These are phyloP conservation scores for Toxonevra muliebris DNA, from an alignment of 2,888 invertebrate species.

Conservation along the genomic window DNA sequence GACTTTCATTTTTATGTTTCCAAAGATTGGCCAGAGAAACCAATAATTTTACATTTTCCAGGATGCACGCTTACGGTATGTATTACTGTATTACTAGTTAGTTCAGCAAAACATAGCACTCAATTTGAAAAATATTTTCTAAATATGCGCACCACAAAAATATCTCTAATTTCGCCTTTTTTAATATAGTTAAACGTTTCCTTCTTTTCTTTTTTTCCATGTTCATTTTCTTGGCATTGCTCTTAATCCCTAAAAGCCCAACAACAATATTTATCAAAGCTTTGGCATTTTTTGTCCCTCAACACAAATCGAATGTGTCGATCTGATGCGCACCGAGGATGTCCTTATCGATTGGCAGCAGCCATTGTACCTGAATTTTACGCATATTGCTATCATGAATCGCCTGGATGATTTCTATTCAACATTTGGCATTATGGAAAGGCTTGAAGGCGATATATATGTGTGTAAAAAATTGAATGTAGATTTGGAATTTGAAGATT, in stretches of 20 bases:
- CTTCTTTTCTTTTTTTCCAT: background rate
- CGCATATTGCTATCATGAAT: conserved; percentile 82
- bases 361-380: conserved; percentile 87
- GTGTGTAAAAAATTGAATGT: conserved; percentile 74
- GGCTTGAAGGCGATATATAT: conserved; percentile 83
- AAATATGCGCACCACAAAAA: background rate
- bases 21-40: conserved; percentile 86
- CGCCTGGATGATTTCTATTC: conserved; percentile 78
- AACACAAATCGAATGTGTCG: conserved; percentile 76
- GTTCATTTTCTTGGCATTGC: background rate
- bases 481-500: conserved; percentile 71
- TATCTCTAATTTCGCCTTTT: background rate
- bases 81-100: background rate
- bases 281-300: conserved; percentile 87
- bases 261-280: conserved; percentile 82
- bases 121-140: conserved; percentile 9
- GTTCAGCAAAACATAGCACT: too few relatives aligned
- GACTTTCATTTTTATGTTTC: conserved; percentile 91
- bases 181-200: background rate
- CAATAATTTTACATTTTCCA: conserved; percentile 86
- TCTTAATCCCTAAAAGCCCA: conserved; percentile 70
- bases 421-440: conserved; percentile 72
- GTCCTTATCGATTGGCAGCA: conserved; percentile 80
- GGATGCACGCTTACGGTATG: conserved; percentile 88
- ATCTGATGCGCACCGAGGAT: conserved; percentile 79